Conservation (phyloP, 2,888 invertebrate species). For the Stenichneumon culpator region DNA sequence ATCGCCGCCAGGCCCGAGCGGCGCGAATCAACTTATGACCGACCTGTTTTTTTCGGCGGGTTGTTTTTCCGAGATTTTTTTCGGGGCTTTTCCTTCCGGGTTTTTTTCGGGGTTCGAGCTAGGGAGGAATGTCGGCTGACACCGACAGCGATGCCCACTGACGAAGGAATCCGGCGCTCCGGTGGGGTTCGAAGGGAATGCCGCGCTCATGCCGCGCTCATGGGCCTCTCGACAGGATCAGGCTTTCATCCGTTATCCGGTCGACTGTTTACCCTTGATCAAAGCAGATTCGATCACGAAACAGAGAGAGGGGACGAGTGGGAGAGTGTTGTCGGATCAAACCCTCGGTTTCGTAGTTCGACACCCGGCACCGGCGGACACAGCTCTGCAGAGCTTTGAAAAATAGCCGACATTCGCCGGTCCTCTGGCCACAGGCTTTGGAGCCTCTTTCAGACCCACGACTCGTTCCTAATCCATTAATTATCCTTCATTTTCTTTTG, state of each 20-base stretch:
- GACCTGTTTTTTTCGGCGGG: too few relatives aligned
- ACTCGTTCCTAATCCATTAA: conserved; percentile 1
- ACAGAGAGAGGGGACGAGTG: too few relatives aligned
- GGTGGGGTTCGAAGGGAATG: background rate
- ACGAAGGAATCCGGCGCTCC: background rate
- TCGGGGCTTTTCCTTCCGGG: too few relatives aligned
- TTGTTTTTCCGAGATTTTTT: too few relatives aligned
- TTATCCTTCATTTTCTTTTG: conserved; percentile 15
- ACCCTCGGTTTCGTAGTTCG: conserved; percentile 57
- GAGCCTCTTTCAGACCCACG: background rate
- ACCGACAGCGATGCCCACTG: background rate
- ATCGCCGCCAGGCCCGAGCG: too few relatives aligned
- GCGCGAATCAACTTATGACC: too few relatives aligned
- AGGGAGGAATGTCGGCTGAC: background rate
- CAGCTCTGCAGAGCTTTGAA: conserved; percentile 29
- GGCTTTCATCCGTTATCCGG: conserved; percentile 80
- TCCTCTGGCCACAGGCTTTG: background rate
- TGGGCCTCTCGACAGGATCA: conserved; percentile 70
- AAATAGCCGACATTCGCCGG: conserved; percentile 43
- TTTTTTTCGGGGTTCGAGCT: too few relatives aligned
- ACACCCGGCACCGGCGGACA: conserved; percentile 19
- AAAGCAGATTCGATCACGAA: conserved; percentile 76
- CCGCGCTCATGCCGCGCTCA: conserved; percentile 36
- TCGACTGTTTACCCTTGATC: conserved; percentile 81
- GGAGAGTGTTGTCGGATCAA: conserved; percentile 54